Conservation (phyloP, 30 jellyfish, hydroid and myxozoan genomes). For the Sanderia malayensis region DNA sequence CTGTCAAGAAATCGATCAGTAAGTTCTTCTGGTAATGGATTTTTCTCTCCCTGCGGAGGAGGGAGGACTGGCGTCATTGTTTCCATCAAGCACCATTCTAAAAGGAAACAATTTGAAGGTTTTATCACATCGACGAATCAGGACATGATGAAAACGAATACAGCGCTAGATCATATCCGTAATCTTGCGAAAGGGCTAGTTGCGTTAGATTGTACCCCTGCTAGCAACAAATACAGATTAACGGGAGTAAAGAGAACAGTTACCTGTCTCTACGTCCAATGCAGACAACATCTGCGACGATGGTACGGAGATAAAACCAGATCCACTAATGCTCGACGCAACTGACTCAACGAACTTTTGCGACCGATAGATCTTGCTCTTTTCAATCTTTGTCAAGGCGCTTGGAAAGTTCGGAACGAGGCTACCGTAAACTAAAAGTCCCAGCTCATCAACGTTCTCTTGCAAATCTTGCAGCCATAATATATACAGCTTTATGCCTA, state of each 20-base stretch:
- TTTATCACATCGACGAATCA: too few relatives aligned
- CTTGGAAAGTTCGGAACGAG: constrained; percentile 85
- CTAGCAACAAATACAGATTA: too few relatives aligned
- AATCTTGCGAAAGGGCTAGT: too few relatives aligned
- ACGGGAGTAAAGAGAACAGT: neutral
- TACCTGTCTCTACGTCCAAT: constrained; percentile 80
- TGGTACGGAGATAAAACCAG: constrained; percentile 33
- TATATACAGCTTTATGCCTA: constrained; percentile 69
- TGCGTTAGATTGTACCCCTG: too few relatives aligned
- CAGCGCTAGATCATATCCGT: too few relatives aligned
- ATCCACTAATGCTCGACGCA: constrained; percentile 68
- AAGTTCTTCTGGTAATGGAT: constrained; percentile 76
- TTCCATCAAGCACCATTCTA: constrained; percentile 92
- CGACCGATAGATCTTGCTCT: constrained; percentile 46
- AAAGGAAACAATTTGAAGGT: too few relatives aligned
- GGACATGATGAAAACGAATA: too few relatives aligned
- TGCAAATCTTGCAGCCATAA: constrained; percentile 92
- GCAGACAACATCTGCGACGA: constrained; percentile 46
- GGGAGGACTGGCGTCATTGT: constrained; percentile 74
- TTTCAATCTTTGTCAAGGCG: constrained; percentile 51
- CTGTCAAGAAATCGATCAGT: constrained; percentile 81
- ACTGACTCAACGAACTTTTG: constrained; percentile 51
- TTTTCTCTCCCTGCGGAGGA: constrained; percentile 89
- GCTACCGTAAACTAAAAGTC: constrained; percentile 81
- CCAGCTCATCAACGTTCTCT: constrained; percentile 81